Evolutionary conservation across 2,113 vertebrate species (phyloP).

Genomic region (Naja naja): DNA sequence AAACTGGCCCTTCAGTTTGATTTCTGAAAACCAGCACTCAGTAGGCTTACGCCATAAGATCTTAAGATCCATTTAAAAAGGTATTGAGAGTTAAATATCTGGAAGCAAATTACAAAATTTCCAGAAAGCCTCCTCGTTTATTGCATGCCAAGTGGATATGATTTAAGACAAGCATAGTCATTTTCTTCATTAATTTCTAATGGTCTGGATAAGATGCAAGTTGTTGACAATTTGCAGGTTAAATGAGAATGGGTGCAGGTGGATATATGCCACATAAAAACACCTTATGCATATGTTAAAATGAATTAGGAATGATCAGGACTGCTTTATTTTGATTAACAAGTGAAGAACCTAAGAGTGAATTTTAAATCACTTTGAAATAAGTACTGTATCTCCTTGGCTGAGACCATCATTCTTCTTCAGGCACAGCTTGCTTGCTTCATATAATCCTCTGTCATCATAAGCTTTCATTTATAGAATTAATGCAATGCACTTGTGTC

Average conservation of each 20-base stretch:
- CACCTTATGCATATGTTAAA: not conserved
- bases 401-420: not conserved
- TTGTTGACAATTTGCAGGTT: accelerated
- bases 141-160: not conserved
- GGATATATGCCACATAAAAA: not conserved
- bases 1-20: not conserved
- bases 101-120: not conserved
- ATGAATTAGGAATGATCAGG: not conserved
- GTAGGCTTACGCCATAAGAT: not conserved
- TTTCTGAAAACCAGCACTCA: not conserved
- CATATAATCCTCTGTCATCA: not conserved
- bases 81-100: no score
- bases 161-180: not conserved
- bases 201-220: not conserved
- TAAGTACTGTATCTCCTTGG: not conserved
- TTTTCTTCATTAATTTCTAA: not conserved
- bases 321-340: not conserved
- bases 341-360: not conserved
- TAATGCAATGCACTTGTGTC: not conserved
- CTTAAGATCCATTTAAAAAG: not conserved
- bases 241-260: not conserved
- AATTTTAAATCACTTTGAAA: not conserved
- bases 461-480: not conserved
- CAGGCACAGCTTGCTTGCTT: not conserved
- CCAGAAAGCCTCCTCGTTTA: not conserved